phyloP scores from a whole-genome alignment of 2,888 invertebrate species.

The Lochmaea capreae region DNA sequence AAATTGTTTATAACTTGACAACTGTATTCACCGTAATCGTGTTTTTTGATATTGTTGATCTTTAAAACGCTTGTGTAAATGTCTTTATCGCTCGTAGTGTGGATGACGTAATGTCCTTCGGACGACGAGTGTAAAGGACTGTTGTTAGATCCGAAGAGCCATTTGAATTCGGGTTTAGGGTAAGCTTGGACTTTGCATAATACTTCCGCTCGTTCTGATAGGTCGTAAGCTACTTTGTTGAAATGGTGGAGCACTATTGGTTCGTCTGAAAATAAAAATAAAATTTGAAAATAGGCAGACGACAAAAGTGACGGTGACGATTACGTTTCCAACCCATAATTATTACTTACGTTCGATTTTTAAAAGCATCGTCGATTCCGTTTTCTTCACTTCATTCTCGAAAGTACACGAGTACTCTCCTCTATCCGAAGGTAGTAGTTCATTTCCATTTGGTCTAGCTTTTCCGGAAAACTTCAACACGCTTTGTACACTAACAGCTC shows the following conservation, averaged over 20 bases:
- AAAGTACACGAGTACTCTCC: slow-evolving; percentile 90
- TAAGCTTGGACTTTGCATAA: slow-evolving; percentile 91
- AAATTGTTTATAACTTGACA: slow-evolving; percentile 88
- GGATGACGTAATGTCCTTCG: slow-evolving; percentile 88
- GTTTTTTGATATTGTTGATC: slow-evolving; percentile 79
- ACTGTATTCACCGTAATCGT: slow-evolving; percentile 92
- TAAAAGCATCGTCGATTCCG: slow-evolving; percentile 90
- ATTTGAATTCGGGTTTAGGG: slow-evolving; percentile 92
- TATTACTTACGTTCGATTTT: slow-evolving; percentile 85
- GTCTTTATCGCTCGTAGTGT: slow-evolving; percentile 83
- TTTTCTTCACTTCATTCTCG: slow-evolving; percentile 89
- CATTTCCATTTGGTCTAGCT: slow-evolving; percentile 80
- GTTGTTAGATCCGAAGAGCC: slow-evolving; percentile 84
- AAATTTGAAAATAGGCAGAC: no score
- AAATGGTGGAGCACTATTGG: slow-evolving; percentile 88
- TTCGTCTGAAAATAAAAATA: slow-evolving; percentile 72
- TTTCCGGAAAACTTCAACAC: slow-evolving; percentile 84
- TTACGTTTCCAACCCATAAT: no score
- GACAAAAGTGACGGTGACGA: neutral
- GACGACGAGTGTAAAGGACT: slow-evolving; percentile 82
- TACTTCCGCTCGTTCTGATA: slow-evolving; percentile 86
- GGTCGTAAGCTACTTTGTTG: slow-evolving; percentile 89
- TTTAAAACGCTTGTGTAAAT: slow-evolving; percentile 83
- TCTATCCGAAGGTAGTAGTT: slow-evolving; percentile 84
- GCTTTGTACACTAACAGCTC: slow-evolving; percentile 85